Base-by-base conservation (phyloP, 2,113 vertebrate genomes). In the Hemibates koningsi region DNA sequence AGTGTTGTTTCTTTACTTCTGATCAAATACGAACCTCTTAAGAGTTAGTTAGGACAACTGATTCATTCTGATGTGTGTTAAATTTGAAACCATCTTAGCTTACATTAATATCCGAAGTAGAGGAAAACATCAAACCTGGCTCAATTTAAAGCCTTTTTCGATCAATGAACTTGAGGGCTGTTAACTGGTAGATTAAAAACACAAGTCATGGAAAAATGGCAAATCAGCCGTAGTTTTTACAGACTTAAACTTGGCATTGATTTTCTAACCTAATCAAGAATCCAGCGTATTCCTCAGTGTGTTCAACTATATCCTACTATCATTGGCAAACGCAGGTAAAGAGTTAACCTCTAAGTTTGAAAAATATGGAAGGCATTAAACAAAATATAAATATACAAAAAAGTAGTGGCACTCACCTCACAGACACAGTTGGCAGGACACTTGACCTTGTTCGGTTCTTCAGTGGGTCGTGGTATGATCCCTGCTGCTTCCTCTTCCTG, bases 381-480 rank as follows among this genome's bases (percentile, higher is more conserved):
- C 0, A 0, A 36, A 24, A 34, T 38, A 21, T 38, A 80, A 24
- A 34, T 43, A 34, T 6, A 10, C 14, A 57, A 48, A 2, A 36
- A n/a, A n/a, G 0, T 53, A 53, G 50, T 53, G 50, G 0, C 16
- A 53, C 91, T 92, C 76, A 96, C 96, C 89, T 95, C 96, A 84
- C 98, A 99, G 81, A 87, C n/a, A n/a, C 98, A 99, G 54, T 89
- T 85, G 1, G 1, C 56, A 2, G 98, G 98, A 89, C 98, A 99
- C 86, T 95, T 79, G 87, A 13, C 0, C 56, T 92, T 91, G 83
- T 92, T 92, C 38, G 93, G 92, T 85, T 85, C 66, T n/a, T 3
- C 48, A 3, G 0, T 93, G 57, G 4, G 32, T 0, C 83, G 19
- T 13, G 79, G 93, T 1, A 7, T 53, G 19, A 82, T 61, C 76